Evolutionary conservation across 1,140 invertebrate species (phyloP), one percentile per base, ranked within the genome.

Genomic region (Trichomalopsis sarcophagae): DNA sequence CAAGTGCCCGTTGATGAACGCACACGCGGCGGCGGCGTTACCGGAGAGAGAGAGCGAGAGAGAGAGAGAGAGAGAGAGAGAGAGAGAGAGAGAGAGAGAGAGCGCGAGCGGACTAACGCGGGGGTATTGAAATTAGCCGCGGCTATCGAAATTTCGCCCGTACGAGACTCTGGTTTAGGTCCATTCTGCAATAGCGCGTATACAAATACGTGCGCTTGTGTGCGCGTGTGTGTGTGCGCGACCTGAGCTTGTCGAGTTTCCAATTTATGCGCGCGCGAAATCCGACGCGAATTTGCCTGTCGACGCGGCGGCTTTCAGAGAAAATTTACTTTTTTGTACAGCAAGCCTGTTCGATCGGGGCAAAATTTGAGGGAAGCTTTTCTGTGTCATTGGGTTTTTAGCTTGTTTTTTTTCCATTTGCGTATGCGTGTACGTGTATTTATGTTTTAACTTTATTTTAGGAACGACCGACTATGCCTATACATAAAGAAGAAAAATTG

Each of bases 91-190:
- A 27, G 40, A 6, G 40, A 5, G 40, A 27, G 40, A 44, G 47
- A 50, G 47, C n/a, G n/a, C n/a, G n/a, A 74, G 33, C 79, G 50
- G 73, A 73, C 76, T 66, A 36, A 78, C 23, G 40, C 33, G 55
- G 33, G 71, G 17, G 33, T 82, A 82, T 82, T 82, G 71, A 75
- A 82, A 86, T 81, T 81, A 85, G 74, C 33, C 69, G 44, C 50
- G 23, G 76, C 71, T 62, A 75, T 81, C 73, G 79, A 44, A 71
- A 81, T 69, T 84, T 27, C 17, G 2, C 47, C 7, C 27, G 73
- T 55, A 11, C 33, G n/a, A 50, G 62, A n/a, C 73, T 14, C 73
- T 75, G 55, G 55, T 62, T 62, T 62, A 62, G 55, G 55, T 62
- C 55, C 21, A n/a, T 9, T 62, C 55, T 62, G 55, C 55, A 62